These are phyloP conservation scores for Acanthurus leucopareius DNA, from an alignment of 2,797 vertebrate genomes.

Conservation along the genomic window DNA sequence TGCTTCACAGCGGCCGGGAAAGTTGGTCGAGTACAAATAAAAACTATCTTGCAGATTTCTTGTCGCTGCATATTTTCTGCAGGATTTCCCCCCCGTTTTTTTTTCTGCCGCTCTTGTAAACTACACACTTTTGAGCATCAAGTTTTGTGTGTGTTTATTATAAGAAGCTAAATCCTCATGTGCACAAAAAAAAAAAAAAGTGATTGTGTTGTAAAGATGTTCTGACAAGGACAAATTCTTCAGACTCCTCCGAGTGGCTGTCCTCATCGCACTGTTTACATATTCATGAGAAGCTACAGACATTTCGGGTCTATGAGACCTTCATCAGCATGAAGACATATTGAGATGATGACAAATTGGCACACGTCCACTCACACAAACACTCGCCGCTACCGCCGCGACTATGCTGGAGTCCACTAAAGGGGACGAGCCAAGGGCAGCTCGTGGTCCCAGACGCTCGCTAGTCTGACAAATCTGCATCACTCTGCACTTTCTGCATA, in stretches of 20 bases:
- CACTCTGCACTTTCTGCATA: slow-evolving; percentile 69
- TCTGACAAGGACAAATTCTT: slow-evolving; percentile 55
- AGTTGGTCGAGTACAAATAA: slow-evolving; percentile 27
- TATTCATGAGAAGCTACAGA: slow-evolving; percentile 69
- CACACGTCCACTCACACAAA: not conserved
- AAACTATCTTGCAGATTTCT: not conserved
- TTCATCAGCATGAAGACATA: slow-evolving; percentile 67
- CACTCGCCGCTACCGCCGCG: slow-evolving; percentile 11
- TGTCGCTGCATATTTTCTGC: slow-evolving; percentile 22
- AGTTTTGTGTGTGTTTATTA: slow-evolving; percentile 22
- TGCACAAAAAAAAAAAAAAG: not conserved
- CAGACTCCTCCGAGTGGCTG: slow-evolving; percentile 26
- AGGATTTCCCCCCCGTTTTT: not conserved
- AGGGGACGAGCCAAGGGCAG: slow-evolving; percentile 73
- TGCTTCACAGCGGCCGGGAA: slow-evolving; percentile 25
- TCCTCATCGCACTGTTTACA: slow-evolving; percentile 55
- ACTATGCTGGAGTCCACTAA: slow-evolving; percentile 43
- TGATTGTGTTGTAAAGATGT: slow-evolving; percentile 28
- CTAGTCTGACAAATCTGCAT: slow-evolving; percentile 69
- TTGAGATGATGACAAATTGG: slow-evolving; percentile 71
- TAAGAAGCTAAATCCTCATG: slow-evolving; percentile 21
- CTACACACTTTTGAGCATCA: slow-evolving; percentile 5
- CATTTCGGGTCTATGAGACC: slow-evolving; percentile 56
- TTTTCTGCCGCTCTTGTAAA: not conserved
- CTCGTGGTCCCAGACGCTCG: slow-evolving; percentile 59